These are phyloP conservation scores for Catonia carolina DNA, from an alignment of 2,888 invertebrate species.

Conservation along the genomic window DNA sequence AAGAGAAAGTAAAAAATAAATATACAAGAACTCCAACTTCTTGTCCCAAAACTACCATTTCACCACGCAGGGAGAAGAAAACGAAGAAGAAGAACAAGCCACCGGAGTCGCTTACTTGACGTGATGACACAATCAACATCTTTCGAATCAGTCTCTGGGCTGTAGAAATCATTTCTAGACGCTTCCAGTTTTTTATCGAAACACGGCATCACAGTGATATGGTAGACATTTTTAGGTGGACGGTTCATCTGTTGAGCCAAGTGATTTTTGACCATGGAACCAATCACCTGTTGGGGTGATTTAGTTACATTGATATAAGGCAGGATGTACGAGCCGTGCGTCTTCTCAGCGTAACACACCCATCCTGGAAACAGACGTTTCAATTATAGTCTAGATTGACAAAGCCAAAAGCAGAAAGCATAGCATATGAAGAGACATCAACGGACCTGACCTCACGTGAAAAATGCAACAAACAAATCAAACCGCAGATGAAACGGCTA, in stretches of 20 bases:
- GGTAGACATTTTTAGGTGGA: constrained; percentile 62
- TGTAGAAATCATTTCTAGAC: constrained; percentile 85
- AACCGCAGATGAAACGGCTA: too few species aligned
- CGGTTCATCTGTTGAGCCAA: constrained; percentile 45
- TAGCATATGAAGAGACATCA: too few species aligned
- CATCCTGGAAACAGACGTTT: constrained; percentile 59
- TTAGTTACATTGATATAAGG: constrained; percentile 86
- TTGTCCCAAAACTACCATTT: background rate
- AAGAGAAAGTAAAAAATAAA: too few species aligned
- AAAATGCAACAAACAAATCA: too few species aligned
- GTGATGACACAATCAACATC: constrained; percentile 99
- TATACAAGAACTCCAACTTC: background rate
- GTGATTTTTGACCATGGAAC: constrained; percentile 72
- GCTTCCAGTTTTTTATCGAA: constrained; percentile 99
- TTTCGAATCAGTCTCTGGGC: constrained; percentile 59
- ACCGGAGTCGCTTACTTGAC: constrained; percentile 70
- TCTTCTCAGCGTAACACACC: constrained; percentile 99
- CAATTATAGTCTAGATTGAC: too few species aligned
- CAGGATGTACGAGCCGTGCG: constrained; percentile 86
- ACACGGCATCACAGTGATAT: constrained; percentile 96
- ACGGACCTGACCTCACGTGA: background rate
- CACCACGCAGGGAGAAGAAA: too few species aligned
- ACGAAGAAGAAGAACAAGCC: background rate
- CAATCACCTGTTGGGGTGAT: constrained; percentile 91
- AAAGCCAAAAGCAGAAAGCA: too few species aligned